A percentile compares a stretch with the other conserved stretches of the same genome.
These are phyloP conservation scores for Picus viridis DNA, from an alignment of 2,797 vertebrate genomes.

Conservation along the genomic window DNA sequence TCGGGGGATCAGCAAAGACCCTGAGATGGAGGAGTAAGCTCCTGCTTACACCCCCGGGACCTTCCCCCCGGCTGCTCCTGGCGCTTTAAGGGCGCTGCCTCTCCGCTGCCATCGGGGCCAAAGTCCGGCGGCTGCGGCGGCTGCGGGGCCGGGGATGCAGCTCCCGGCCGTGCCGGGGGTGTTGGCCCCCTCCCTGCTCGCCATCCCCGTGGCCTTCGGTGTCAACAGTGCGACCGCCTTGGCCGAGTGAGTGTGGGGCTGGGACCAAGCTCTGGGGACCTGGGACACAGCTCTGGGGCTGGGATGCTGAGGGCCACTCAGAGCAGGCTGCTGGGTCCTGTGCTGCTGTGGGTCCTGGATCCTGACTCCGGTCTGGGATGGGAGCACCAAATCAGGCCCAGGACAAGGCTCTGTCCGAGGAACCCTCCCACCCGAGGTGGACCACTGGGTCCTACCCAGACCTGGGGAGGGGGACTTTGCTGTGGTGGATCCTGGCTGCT, in stretches of 20 bases:
- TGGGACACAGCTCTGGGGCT: not conserved
- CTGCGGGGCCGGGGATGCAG: slow-evolving; percentile 47
- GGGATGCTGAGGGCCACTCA: not conserved
- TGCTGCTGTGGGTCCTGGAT: not conserved
- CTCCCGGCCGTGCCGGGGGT: slow-evolving; percentile 19
- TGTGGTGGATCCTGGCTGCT: accelerated
- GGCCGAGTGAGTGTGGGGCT: slow-evolving; percentile 85
- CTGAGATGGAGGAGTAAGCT: accelerated
- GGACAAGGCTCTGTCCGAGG: not conserved
- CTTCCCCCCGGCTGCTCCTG: not conserved
- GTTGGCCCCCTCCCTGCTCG: slow-evolving; percentile 81
- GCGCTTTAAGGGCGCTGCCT: slow-evolving; percentile 27
- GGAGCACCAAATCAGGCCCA: not conserved
- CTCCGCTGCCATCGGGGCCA: not conserved
- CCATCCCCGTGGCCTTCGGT: slow-evolving; percentile 83
- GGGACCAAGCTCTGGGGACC: too few species aligned
- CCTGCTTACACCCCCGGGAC: not conserved
- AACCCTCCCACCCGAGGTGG: not conserved
- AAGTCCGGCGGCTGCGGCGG: slow-evolving; percentile 25
- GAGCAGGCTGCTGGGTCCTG: not conserved
- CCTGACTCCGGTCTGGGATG: not conserved
- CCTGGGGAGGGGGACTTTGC: not conserved
- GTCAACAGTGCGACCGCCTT: slow-evolving; percentile 79
- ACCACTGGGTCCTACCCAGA: not conserved
- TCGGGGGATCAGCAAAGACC: not conserved